These are phyloP conservation scores for Eurosta solidaginis DNA, from an alignment of 1,140 invertebrate genomes.

Conservation along the genomic window DNA sequence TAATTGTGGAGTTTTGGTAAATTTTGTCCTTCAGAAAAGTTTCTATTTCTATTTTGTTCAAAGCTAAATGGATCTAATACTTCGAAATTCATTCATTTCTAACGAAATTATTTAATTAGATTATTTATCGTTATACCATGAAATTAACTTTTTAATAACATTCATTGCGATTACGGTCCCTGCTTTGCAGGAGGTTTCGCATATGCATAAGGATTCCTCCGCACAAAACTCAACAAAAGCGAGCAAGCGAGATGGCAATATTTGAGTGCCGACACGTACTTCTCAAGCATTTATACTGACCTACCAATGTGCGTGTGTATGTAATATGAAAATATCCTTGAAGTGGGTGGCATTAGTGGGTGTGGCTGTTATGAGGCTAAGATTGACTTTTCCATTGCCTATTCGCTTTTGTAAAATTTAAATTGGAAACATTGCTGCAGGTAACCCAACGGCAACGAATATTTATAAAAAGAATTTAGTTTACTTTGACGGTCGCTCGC, in stretches of 20 bases:
- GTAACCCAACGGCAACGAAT: slow-evolving; percentile 40
- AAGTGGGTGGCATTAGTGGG: neutral
- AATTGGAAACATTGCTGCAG: slow-evolving; percentile 51
- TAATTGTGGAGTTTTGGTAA: too few relatives aligned
- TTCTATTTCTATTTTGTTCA: too few relatives aligned
- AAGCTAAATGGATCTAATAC: too few relatives aligned
- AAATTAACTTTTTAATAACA: too few relatives aligned
- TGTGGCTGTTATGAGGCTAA: neutral
- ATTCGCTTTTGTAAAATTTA: slow-evolving; percentile 50
- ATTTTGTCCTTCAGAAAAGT: too few relatives aligned
- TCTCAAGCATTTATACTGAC: neutral
- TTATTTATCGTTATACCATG: too few relatives aligned
- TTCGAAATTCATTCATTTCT: too few relatives aligned
- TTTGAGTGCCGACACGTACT: slow-evolving; percentile 35
- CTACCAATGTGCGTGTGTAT: neutral
- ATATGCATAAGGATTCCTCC: slow-evolving; percentile 48
- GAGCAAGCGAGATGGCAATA: slow-evolving; percentile 45
- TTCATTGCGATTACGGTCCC: too few relatives aligned
- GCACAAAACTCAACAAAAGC: slow-evolving; percentile 31
- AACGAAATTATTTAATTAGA: too few relatives aligned
- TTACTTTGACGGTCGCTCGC: slow-evolving; percentile 6
- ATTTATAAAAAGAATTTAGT: slow-evolving; percentile 21
- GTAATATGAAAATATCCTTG: neutral
- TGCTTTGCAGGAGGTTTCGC: too few relatives aligned
- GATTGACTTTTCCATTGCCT: slow-evolving; percentile 35